Base-by-base conservation (phyloP, 2,113 vertebrate species). In the Lophura nycthemera region DNA sequence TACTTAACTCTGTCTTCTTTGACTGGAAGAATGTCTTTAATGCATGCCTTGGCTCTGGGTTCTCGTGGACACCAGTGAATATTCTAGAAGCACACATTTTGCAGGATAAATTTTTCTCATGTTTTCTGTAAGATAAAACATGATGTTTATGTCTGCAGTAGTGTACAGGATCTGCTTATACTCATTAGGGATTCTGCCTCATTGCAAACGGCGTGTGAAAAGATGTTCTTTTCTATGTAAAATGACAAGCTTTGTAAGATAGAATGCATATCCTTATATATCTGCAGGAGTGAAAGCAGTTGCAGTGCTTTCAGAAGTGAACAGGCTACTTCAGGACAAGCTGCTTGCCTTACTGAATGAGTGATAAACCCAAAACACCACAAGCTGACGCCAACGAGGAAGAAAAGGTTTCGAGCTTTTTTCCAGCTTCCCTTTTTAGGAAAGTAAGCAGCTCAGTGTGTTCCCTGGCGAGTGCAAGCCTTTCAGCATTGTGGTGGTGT, bases 361-460 rank as follows among this genome's bases (percentile, higher is more conserved):
- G 76, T 83, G 72, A 85, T 47, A 86, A 93, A 60, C 45, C 67
- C 67, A 32, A 79, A 93, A 71, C 71, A 70, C 77, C 54, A 38
- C 78, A 94, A 73, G 69, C 54, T 15, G 57, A 82, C 63, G 85
- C 76, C 57, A 74, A 16, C 56, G 57, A 73, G 52, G 73, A 93
- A 95, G 76, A 93, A 86, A 90, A 74, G 57, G 65, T 93, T 94
- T 91, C 90, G 64, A 56, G 76, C 80, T 74, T 90, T 90, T 66
- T 64, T 86, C 65, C 32, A 83, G 32, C 72, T 95, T 96, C 83
- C 93, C 76, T 93, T 92, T 95, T 89, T 92, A 85, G 78, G 92
- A 89, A 85, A 67, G 67, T 70, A 42, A 89, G 79, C 85, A 76
- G 71, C 85, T 89, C 79, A 66, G 54, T 30, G 21, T 86, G 88